Percentiles rank a stretch among this genome's conserved stretches.
Evolutionary conservation across 2,113 vertebrate species (phyloP).

Genomic region (Gavia stellata): DNA sequence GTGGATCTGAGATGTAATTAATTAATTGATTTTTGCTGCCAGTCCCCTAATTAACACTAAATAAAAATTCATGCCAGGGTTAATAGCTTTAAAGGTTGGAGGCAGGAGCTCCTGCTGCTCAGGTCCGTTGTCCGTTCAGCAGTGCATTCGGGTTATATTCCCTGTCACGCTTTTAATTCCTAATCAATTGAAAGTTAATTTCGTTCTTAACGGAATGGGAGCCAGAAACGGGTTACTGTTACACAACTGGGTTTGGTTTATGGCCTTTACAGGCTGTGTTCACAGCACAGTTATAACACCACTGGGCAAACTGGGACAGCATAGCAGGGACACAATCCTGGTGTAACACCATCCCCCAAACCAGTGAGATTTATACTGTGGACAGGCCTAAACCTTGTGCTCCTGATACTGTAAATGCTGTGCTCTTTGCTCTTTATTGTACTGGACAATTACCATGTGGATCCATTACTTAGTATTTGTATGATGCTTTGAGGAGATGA

Average conservation of each 20-base stretch:
- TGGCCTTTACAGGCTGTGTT: neutral
- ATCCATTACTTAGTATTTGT: neutral
- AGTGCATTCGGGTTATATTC: constrained; percentile 15
- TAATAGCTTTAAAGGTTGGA: constrained; percentile 60
- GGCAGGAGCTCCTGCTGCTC: constrained; percentile 7
- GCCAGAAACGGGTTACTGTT: neutral
- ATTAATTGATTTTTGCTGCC: constrained; percentile 60
- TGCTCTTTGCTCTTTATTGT: neutral
- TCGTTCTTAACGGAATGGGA: constrained; percentile 20
- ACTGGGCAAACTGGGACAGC: neutral
- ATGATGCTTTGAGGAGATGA: neutral
- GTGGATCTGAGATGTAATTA: constrained; percentile 57
- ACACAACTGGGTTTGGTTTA: neutral
- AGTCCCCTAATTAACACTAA: constrained; percentile 60
- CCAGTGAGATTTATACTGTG: neutral
- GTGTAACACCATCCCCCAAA: neutral
- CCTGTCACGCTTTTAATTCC: constrained; percentile 37
- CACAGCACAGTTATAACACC: neutral
- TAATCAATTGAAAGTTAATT: constrained; percentile 58
- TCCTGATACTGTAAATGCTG: neutral
- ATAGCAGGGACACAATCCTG: accelerated
- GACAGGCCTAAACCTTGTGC: neutral
- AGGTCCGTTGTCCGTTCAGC: neutral
- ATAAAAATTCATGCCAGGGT: constrained; percentile 61
- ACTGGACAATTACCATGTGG: neutral